A percentile compares a stretch with the other conserved stretches of the same genome.
Conservation (phyloP, 2,888 invertebrate species). For the Acleris laterana region DNA sequence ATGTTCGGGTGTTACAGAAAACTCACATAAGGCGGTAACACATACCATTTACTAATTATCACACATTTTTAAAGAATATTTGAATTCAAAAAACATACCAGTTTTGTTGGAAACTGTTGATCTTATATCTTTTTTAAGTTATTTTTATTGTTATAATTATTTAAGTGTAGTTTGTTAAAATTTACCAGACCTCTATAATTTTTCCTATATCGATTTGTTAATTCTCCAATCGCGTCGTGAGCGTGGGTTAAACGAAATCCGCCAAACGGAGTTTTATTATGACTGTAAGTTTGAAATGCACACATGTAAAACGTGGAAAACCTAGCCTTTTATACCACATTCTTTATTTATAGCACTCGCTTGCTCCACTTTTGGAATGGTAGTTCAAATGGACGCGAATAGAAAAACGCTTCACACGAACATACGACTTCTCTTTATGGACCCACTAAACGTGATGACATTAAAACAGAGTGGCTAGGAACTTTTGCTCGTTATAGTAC, state of each 20-base stretch:
- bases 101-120: no score
- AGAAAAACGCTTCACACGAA: slow-evolving; percentile 24
- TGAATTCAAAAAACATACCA: no score
- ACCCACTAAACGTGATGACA: slow-evolving; percentile 24
- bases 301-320: slow-evolving; percentile 16
- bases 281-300: background rate
- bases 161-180: no score
- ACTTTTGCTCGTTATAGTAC: no score
- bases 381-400: slow-evolving; percentile 31
- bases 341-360: slow-evolving; percentile 29
- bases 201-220: no score
- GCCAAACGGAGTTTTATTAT: background rate
- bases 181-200: no score
- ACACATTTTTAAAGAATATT: no score
- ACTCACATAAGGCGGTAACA: no score
- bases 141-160: background rate
- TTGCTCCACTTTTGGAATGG: slow-evolving; percentile 34
- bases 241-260: background rate
- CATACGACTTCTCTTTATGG: slow-evolving; percentile 20
- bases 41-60: no score
- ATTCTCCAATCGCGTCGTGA: background rate
- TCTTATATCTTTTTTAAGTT: no score
- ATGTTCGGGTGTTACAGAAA: no score
- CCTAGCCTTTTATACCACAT: slow-evolving; percentile 33
- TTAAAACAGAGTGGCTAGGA: slow-evolving; percentile 9